phyloP scores from a whole-genome alignment of 2,797 vertebrate species.

The Oreortyx pictus region DNA sequence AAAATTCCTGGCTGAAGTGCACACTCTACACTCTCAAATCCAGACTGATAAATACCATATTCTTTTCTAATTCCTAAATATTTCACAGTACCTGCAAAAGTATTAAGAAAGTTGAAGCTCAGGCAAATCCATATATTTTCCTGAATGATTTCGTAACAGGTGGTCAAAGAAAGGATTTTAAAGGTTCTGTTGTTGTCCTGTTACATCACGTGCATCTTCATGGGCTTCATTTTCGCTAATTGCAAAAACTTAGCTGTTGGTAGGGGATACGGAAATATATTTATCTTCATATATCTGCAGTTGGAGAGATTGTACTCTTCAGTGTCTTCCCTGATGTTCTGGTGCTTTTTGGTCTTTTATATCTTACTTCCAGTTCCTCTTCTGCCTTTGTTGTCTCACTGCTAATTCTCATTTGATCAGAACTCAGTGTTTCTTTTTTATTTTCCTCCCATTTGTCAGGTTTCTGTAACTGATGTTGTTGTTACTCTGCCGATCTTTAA shows the following conservation, averaged over 20 bases:
- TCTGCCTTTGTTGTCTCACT: background rate
- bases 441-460: background rate
- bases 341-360: background rate
- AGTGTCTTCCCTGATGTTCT: background rate
- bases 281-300: background rate
- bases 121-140: background rate
- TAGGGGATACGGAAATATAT: background rate
- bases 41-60: background rate
- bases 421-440: background rate
- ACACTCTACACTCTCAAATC: background rate
- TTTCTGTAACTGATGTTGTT: background rate
- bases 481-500: slow-evolving; percentile 1
- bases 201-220: background rate
- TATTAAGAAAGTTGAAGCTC: background rate
- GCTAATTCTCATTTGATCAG: background rate
- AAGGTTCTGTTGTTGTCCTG: background rate
- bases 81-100: background rate
- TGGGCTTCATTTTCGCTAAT: background rate
- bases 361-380: background rate
- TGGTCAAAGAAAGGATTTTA: background rate
- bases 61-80: background rate
- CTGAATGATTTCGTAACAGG: background rate
- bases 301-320: background rate
- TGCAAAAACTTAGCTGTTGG: background rate
- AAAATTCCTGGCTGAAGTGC: background rate